A percentile compares a stretch with the other conserved stretches of the same genome.
phyloP scores from a whole-genome alignment of 2,888 invertebrate genomes.

The Leptopilina syphax region DNA sequence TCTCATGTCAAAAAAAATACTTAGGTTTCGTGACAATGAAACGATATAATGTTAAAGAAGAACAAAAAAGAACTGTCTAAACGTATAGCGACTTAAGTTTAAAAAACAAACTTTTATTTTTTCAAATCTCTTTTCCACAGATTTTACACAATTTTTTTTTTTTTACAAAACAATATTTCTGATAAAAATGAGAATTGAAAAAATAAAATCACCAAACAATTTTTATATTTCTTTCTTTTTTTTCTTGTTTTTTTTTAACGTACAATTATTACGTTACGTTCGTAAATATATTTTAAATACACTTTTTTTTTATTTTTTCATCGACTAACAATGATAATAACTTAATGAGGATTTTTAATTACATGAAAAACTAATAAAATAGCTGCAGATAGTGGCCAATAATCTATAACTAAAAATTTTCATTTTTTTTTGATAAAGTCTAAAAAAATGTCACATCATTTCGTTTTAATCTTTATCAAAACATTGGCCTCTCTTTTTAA shows the following conservation, averaged over 20 bases:
- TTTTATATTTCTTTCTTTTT: neutral
- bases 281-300: slow-evolving; percentile 23
- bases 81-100: slow-evolving; percentile 15
- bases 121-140: neutral
- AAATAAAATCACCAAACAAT: slow-evolving; percentile 28
- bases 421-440: neutral
- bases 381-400: neutral
- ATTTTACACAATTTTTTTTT: neutral
- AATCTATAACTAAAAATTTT: neutral
- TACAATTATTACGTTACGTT: slow-evolving; percentile 21
- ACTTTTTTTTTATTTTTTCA: too few relatives aligned
- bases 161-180: slow-evolving; percentile 6
- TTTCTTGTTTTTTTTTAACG: neutral
- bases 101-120: slow-evolving; percentile 16
- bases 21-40: slow-evolving; percentile 7
- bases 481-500: neutral
- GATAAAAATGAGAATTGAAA: neutral
- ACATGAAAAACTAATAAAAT: slow-evolving; percentile 13
- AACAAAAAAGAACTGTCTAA: slow-evolving; percentile 16
- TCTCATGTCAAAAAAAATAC: slow-evolving; percentile 14
- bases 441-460: neutral
- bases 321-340: slow-evolving; percentile 21
- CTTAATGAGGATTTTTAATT: slow-evolving; percentile 26
- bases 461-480: neutral
- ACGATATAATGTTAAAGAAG: slow-evolving; percentile 7